Evolutionary conservation across 2,888 invertebrate species (phyloP).

Genomic region (Plagodis pulveraria): DNA sequence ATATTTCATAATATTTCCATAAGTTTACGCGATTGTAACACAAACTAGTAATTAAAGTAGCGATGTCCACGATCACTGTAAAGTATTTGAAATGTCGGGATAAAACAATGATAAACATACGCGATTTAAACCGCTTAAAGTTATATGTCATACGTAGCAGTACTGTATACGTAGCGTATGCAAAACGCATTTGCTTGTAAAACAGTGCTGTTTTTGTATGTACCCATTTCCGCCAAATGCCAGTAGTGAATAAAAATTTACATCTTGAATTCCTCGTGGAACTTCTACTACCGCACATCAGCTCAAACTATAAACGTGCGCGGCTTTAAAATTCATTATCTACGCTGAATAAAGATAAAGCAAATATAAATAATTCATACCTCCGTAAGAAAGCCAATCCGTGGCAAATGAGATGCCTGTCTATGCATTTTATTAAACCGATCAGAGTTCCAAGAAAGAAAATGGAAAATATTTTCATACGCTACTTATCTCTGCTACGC

Average conservation of each 20-base stretch:
- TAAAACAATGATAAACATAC: no score
- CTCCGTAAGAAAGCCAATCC: not conserved
- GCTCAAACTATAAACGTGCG: constrained; percentile 18
- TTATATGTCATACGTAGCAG: not conserved
- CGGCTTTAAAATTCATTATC: constrained; percentile 12
- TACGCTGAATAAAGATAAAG: constrained; percentile 3
- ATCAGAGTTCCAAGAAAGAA: constrained; percentile 1
- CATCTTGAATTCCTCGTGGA: constrained; percentile 3
- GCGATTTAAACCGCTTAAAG: no score
- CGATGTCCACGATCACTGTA: no score
- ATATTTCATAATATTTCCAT: no score
- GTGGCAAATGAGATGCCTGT: constrained; percentile 8
- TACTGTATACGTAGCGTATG: no score
- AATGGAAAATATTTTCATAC: constrained; percentile 6
- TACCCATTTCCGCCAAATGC: not conserved
- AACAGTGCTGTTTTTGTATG: not conserved
- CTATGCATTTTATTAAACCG: constrained; percentile 1
- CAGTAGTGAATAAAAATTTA: constrained; percentile 5
- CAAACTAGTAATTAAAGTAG: not conserved
- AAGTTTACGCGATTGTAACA: constrained; percentile 1
- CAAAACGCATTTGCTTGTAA: not conserved
- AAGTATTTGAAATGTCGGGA: no score
- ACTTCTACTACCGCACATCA: constrained; percentile 2
- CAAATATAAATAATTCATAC: constrained; percentile 6
- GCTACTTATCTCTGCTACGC: constrained; percentile 6